phyloP scores from a whole-genome alignment of 2,113 vertebrate genomes.

The Melanerpes aurifrons region DNA sequence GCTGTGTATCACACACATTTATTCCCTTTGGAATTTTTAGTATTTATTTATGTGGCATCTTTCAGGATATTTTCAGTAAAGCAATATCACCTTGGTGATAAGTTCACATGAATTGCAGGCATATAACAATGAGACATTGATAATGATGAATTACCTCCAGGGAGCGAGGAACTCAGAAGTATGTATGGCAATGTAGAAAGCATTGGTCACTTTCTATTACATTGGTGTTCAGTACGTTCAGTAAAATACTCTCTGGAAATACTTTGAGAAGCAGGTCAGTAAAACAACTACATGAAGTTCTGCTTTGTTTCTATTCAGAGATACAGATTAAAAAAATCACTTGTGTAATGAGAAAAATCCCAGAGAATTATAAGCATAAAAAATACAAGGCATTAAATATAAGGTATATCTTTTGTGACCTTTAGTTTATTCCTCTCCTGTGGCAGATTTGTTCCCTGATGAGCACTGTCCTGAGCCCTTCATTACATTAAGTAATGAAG shows the following conservation, averaged over 20 bases:
- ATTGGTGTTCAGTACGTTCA: not conserved
- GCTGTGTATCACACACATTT: not conserved
- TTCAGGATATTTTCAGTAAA: not conserved
- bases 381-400: not conserved
- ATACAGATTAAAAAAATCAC: not conserved
- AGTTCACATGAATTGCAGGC: not conserved
- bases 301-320: not conserved
- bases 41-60: not conserved
- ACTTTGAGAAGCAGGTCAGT: not conserved
- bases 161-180: not conserved
- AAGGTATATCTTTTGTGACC: not conserved
- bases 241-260: not conserved
- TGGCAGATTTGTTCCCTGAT: not conserved
- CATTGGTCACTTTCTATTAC: not conserved
- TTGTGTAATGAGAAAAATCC: not conserved
- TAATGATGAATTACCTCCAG: not conserved
- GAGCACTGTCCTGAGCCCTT: not conserved
- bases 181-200: not conserved
- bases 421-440: not conserved
- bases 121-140: not conserved
- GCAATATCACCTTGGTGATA: not conserved
- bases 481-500: not conserved
- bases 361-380: not conserved
- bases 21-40: not conserved
- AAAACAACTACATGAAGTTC: not conserved